phyloP scores from a whole-genome alignment of 1,140 invertebrate species.

The Anthonomus grandis region DNA sequence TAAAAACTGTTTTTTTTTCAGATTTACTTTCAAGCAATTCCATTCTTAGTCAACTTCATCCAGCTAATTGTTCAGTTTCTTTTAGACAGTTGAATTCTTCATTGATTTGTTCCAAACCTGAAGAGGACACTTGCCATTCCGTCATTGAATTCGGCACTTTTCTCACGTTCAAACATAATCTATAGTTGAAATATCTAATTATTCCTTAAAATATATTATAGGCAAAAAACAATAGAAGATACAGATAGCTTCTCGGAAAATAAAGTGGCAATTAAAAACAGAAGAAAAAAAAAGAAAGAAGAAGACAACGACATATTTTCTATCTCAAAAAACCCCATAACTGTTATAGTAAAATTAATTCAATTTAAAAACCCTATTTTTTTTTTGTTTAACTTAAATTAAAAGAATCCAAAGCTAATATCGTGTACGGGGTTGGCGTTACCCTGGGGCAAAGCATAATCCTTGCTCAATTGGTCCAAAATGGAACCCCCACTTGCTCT shows the following conservation, averaged over 20 bases:
- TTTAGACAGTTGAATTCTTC: too few species aligned
- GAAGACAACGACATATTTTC: background rate
- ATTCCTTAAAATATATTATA: too few species aligned
- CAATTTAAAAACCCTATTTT: background rate
- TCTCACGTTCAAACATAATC: too few species aligned
- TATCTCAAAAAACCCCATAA: background rate
- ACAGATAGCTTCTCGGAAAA: background rate
- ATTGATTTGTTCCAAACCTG: too few species aligned
- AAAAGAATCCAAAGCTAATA: slow-evolving; percentile 67
- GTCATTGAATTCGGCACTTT: too few species aligned
- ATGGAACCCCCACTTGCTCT: slow-evolving; percentile 57
- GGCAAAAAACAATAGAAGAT: background rate
- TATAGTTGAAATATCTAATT: too few species aligned
- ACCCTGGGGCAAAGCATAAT: slow-evolving; percentile 70
- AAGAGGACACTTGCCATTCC: too few species aligned
- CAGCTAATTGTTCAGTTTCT: too few species aligned
- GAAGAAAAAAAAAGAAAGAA: background rate
- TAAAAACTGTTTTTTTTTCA: too few species aligned
- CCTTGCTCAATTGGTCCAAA: slow-evolving; percentile 74
- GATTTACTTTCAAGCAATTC: too few species aligned
- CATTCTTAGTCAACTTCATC: too few species aligned
- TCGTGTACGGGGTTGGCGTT: slow-evolving; percentile 66
- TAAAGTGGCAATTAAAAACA: background rate
- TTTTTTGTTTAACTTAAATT: too few species aligned
- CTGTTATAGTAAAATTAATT: background rate